A percentile compares a stretch with the other conserved stretches of the same genome.
Conservation (phyloP, 2,797 vertebrate genomes). For the Delichon dasypus region DNA sequence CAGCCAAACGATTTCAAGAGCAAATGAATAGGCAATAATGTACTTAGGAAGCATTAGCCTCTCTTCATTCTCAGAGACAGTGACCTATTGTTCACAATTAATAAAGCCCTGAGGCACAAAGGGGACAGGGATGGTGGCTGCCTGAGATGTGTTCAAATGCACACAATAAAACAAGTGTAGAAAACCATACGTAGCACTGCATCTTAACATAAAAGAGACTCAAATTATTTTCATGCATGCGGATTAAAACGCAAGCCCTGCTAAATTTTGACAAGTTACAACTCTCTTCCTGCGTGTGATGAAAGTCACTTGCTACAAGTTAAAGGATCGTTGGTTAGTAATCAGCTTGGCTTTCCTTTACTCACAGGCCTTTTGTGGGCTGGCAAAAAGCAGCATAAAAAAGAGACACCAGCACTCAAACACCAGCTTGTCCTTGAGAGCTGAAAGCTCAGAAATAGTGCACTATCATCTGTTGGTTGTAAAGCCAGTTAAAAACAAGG, state of each 20-base stretch:
- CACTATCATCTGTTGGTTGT: not conserved
- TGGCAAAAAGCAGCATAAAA: not conserved
- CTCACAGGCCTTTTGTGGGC: not conserved
- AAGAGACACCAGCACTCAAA: constrained; percentile 5
- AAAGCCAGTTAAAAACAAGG: not conserved
- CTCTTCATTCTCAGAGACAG: constrained; percentile 62
- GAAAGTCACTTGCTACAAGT: not conserved
- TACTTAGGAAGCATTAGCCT: constrained; percentile 69
- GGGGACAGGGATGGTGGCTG: not conserved
- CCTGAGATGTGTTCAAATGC: not conserved
- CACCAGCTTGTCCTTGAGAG: constrained; percentile 7
- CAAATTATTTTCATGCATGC: not conserved
- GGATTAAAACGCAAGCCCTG: not conserved
- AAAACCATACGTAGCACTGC: fast-evolving
- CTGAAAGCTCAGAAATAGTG: not conserved
- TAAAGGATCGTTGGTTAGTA: not conserved
- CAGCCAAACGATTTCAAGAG: constrained; percentile 66
- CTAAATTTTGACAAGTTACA: not conserved
- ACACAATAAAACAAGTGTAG: not conserved
- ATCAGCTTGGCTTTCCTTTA: not conserved
- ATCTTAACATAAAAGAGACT: not conserved
- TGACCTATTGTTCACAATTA: constrained; percentile 64
- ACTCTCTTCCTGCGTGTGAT: not conserved
- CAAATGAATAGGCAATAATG: constrained; percentile 69
- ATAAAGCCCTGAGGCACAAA: constrained; percentile 50